A percentile compares a stretch with the other conserved stretches of the same genome.
Conservation (phyloP, 2,113 vertebrate species). For the Reinhardtius hippoglossoides region DNA sequence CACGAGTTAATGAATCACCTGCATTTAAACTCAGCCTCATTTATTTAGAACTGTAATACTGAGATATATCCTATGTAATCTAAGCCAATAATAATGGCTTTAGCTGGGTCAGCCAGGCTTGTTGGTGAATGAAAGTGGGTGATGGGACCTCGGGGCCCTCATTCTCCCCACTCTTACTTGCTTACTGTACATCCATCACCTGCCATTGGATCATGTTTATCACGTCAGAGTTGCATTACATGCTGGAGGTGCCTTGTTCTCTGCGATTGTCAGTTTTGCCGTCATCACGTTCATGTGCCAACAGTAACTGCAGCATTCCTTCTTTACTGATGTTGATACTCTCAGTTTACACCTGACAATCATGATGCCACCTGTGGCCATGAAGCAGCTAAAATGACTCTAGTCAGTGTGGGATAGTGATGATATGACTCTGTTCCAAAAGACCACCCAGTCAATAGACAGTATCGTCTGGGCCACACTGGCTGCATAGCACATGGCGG, state of each 20-base stretch:
- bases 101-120: no score
- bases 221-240: slow-evolving; percentile 15
- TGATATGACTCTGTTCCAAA: neutral
- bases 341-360: neutral
- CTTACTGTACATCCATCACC: slow-evolving; percentile 23
- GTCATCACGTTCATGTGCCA: neutral
- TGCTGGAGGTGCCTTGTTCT: slow-evolving; percentile 28
- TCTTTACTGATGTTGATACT: neutral
- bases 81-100: no score
- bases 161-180: neutral
- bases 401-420: neutral
- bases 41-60: slow-evolving; percentile 16
- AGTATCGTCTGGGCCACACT: no score
- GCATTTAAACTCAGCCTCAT: slow-evolving; percentile 19
- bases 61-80: neutral
- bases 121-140: slow-evolving; percentile 9
- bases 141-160: slow-evolving; percentile 27
- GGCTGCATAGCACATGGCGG: no score
- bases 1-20: slow-evolving; percentile 2
- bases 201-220: no score
- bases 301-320: neutral
- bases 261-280: slow-evolving; percentile 23
- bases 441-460: neutral
- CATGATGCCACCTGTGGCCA: no score
- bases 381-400: no score